Evolutionary conservation across 2,888 invertebrate species (phyloP), one percentile per base, ranked within the genome.

Genomic region (Colostygia pectinataria): DNA sequence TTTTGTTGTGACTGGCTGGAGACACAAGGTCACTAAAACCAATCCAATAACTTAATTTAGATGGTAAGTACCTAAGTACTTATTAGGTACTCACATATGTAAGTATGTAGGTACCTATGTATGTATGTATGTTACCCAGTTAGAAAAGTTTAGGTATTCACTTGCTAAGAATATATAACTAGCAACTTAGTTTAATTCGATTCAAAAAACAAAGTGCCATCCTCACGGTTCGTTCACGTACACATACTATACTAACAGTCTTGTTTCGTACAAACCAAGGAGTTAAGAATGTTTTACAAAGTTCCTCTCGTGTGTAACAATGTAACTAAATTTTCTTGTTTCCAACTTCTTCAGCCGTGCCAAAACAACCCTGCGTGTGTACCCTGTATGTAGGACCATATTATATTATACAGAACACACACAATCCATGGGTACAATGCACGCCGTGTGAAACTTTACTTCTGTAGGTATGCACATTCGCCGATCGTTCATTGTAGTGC

Each of bases 361-460:
- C 52, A 59, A 62, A 68, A 63, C 62, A 66, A 65, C 66, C 62
- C 66, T 65, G 38, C 33, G 29, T 46, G 28, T 41, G 46, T 38
- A 31, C 42, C 12, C 15, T 39, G 25, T 37, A 33, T 29, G 1
- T 40, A 15, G 18, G 7, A 28, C 29, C 47, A 37, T 18, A 43
- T 41, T 31, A 27, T 13, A 14, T 39, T n/a, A 46, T n/a, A 33
- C 9, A 25, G 7, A 47, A 36, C 29, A 31, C 32, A 38, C 13
- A 31, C 23, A 18, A 10, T 45, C 32, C 25, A 38, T 45, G 38
- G 45, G 49, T 51, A 43, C 58, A 61, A 57, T 55, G 57, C 55
- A 58, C 53, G 57, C 66, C 75, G 73, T 78, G 82, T 68, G 77
- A 81, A 81, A 74, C 72, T 70, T 73, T 57, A 57, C 56, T 58